phyloP scores from a whole-genome alignment of 92 coral and sea anemone species.

The Epizoanthus fatuus region DNA sequence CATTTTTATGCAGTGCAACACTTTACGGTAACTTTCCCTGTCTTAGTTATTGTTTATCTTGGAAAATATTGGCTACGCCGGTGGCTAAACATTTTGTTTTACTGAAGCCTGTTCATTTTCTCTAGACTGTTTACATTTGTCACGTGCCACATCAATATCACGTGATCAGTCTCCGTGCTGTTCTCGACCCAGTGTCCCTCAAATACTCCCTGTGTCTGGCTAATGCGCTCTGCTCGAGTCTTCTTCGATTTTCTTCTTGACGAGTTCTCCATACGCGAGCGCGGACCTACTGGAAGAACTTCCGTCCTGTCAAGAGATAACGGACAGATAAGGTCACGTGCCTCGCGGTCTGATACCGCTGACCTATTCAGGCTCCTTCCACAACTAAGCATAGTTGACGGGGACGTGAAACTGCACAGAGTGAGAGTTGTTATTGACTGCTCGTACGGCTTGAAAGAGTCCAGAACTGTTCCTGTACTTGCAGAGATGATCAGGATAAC shows the following conservation, averaged over 20 bases:
- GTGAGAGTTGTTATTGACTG: constrained; percentile 9
- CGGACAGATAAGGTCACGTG: constrained; percentile 4
- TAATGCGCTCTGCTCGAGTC: constrained; percentile 5
- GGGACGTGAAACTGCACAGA: constrained; percentile 1
- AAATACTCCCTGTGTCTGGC: background rate
- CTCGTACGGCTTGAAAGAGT: constrained; percentile 18
- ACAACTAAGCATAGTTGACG: constrained; percentile 19
- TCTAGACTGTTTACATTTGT: background rate
- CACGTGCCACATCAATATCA: constrained; percentile 38
- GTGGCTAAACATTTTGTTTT: background rate
- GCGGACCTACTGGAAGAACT: background rate
- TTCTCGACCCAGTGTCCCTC: constrained; percentile 17
- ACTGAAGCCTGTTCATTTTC: constrained; percentile 3
- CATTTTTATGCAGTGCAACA: no score
- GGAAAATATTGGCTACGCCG: no score
- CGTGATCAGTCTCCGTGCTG: constrained; percentile 15
- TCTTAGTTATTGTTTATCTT: no score
- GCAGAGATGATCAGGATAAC: constrained; percentile 29
- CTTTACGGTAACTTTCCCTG: no score
- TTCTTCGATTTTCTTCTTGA: background rate
- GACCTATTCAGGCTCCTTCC: constrained; percentile 14
- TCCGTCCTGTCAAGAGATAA: constrained; percentile 27
- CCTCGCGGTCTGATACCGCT: background rate
- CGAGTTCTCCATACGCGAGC: background rate
- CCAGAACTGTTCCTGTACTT: constrained; percentile 1